phyloP scores from a whole-genome alignment of 2,113 vertebrate genomes.

The Lasiurus cinereus region DNA sequence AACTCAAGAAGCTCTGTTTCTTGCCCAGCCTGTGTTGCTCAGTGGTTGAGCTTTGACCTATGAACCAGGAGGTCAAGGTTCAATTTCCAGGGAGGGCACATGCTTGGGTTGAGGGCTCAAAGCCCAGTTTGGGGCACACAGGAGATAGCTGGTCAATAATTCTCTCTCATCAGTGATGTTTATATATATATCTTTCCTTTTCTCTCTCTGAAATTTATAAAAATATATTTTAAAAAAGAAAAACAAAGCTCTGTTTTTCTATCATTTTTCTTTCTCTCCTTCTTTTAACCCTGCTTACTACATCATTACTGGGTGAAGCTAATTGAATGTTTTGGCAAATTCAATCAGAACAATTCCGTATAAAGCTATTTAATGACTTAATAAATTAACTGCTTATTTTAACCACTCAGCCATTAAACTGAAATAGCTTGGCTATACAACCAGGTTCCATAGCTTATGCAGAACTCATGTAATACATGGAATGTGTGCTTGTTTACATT shows the following conservation, averaged over 20 bases:
- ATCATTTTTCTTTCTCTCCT: background rate
- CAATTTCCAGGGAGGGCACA: no score
- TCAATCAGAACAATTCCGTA: background rate
- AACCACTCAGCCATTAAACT: background rate
- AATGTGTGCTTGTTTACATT: background rate
- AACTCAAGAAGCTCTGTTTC: background rate
- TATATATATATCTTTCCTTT: no score
- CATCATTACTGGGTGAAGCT: background rate
- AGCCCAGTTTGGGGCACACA: no score
- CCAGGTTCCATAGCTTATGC: background rate
- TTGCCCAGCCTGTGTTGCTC: no score
- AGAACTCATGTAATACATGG: background rate
- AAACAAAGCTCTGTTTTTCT: no score
- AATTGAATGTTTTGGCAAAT: slow-evolving; percentile 1
- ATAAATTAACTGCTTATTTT: slow-evolving; percentile 53
- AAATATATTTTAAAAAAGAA: no score
- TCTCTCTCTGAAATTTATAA: no score
- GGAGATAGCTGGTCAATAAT: no score
- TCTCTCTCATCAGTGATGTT: no score
- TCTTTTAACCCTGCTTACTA: background rate
- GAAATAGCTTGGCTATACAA: background rate
- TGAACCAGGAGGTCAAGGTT: no score
- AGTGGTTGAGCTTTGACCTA: no score
- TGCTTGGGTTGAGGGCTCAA: no score
- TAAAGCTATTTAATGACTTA: slow-evolving; percentile 19